phyloP scores from a whole-genome alignment of 1,140 invertebrate genomes.

The Oppia nitens region DNA sequence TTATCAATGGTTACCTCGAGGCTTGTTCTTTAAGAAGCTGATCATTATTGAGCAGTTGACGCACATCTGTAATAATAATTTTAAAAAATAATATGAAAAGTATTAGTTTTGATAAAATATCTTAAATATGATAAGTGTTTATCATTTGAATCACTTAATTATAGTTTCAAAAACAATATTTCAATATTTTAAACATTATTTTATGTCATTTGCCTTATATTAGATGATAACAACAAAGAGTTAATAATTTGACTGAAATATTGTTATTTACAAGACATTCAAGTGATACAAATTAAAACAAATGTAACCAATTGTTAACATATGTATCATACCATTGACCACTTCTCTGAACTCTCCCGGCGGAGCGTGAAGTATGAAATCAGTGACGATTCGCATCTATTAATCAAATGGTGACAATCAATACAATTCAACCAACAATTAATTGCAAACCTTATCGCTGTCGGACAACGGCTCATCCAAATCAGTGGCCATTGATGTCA shows the following conservation, averaged over 20 bases:
- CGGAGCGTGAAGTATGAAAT: constrained; percentile 95
- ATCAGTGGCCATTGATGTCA: constrained; percentile 21
- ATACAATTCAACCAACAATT: not conserved
- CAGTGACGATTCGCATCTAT: constrained; percentile 38
- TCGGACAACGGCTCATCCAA: constrained; percentile 29
- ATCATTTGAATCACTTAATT: too few relatives aligned
- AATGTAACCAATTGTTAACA: constrained; percentile 9
- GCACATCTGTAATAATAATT: constrained; percentile 83
- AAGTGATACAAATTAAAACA: constrained; percentile 23
- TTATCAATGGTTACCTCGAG: constrained; percentile 37
- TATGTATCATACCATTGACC: constrained; percentile 58
- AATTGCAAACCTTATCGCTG: constrained; percentile 28
- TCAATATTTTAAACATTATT: too few relatives aligned
- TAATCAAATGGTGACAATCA: not conserved
- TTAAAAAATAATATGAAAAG: too few relatives aligned
- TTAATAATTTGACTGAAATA: too few relatives aligned
- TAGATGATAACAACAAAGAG: too few relatives aligned
- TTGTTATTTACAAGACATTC: too few relatives aligned
- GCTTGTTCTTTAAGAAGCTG: constrained; percentile 84
- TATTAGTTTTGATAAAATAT: too few relatives aligned
- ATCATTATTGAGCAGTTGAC: constrained; percentile 88
- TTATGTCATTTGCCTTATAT: too few relatives aligned
- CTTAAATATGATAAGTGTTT: too few relatives aligned
- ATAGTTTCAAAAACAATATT: too few relatives aligned
- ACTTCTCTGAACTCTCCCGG: constrained; percentile 99